Evolutionary conservation across 1,140 invertebrate species (phyloP).

Genomic region (Ylistrum balloti): DNA sequence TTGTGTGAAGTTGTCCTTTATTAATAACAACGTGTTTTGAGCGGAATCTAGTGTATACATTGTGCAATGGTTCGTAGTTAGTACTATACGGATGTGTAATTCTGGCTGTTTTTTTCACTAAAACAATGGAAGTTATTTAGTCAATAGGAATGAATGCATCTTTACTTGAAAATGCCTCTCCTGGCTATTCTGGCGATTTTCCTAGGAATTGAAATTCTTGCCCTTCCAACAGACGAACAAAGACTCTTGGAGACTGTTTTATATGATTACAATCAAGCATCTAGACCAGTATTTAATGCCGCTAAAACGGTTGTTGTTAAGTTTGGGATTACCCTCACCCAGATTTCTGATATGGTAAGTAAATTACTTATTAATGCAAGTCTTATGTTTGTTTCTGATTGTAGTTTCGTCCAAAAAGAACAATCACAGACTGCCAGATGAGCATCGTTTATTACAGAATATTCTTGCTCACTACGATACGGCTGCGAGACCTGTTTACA

Average conservation of each 20-base stretch:
- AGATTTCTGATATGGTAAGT: constrained; percentile 86
- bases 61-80: background rate
- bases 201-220: constrained; percentile 37
- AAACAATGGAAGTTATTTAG: constrained; percentile 45
- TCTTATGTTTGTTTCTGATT: constrained; percentile 50
- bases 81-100: too few relatives aligned
- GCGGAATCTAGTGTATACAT: too few relatives aligned
- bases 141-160: constrained; percentile 50
- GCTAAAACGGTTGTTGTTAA: constrained; percentile 78
- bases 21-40: too few relatives aligned
- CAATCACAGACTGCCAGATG: constrained; percentile 67
- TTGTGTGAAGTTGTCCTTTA: too few relatives aligned
- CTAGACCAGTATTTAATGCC: constrained; percentile 84
- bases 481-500: constrained; percentile 97
- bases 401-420: constrained; percentile 31
- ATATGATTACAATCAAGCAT: constrained; percentile 95
- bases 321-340: constrained; percentile 81
- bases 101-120: background rate
- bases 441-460: constrained; percentile 71
- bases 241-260: constrained; percentile 71
- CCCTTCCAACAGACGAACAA: constrained; percentile 76
- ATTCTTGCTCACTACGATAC: constrained; percentile 91
- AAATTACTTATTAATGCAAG: constrained; percentile 50
- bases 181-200: constrained; percentile 51
- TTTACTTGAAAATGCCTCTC: constrained; percentile 48